phyloP scores from a whole-genome alignment of 2,888 invertebrate species.

The Itoplectis maculator region DNA sequence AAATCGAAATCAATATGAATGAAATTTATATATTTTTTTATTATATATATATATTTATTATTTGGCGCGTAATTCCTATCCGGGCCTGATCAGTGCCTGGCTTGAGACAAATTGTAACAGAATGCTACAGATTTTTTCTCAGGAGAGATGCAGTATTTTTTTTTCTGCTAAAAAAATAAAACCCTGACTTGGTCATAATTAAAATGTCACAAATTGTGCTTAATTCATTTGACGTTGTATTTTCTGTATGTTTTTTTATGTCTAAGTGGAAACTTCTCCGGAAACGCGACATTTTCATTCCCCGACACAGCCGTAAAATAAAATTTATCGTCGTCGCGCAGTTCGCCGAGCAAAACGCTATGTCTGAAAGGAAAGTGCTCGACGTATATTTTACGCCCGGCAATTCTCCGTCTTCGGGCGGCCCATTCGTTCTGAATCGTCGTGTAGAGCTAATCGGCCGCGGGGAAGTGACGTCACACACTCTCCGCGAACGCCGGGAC shows the following conservation, averaged over 20 bases:
- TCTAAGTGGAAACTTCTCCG: neutral
- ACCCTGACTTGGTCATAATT: no score
- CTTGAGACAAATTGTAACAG: no score
- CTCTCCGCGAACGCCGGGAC: conserved; percentile 26
- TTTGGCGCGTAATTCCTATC: no score
- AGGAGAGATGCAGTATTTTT: no score
- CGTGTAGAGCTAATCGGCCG: conserved; percentile 10
- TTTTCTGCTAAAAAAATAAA: no score
- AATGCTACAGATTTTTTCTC: no score
- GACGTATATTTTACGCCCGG: conserved; percentile 10
- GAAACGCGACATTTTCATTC: neutral
- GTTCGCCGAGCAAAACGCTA: neutral
- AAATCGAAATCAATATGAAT: no score
- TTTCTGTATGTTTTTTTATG: neutral
- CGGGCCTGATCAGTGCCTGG: no score
- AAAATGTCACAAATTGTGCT: no score
- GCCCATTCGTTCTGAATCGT: conserved; percentile 12
- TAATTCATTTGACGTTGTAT: neutral
- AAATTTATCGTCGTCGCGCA: conserved; percentile 1
- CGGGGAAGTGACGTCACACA: conserved; percentile 17
- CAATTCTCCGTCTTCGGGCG: neutral
- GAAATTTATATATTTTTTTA: no score
- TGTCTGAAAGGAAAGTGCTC: conserved; percentile 12
- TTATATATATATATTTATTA: neutral
- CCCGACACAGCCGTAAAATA: neutral